A percentile compares a stretch with the other conserved stretches of the same genome.
Conservation (phyloP, 2,797 vertebrate genomes). For the Cetoscarus ocellatus region DNA sequence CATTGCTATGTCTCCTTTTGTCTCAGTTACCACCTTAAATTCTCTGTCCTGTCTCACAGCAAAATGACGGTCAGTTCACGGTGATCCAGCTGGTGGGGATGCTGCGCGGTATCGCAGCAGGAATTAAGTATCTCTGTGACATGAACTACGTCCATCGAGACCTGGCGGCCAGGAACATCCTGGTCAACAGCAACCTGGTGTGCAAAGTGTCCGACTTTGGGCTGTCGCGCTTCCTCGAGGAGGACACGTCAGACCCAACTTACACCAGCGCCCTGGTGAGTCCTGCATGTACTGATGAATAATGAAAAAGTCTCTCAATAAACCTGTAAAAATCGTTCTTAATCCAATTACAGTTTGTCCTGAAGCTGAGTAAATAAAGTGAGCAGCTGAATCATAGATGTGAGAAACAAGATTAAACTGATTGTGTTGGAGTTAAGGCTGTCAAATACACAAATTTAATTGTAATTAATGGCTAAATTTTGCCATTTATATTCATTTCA, state of each 20-base stretch:
- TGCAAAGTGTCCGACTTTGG: constrained; percentile 98
- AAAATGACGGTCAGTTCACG: constrained; percentile 98
- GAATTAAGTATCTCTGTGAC: constrained; percentile 96
- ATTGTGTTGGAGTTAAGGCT: too few relatives aligned
- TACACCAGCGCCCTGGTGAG: constrained; percentile 97
- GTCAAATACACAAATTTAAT: too few relatives aligned
- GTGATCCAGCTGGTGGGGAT: constrained; percentile 98
- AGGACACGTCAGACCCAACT: constrained; percentile 96
- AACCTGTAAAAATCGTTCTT: too few relatives aligned
- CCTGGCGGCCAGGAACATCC: constrained; percentile 96
- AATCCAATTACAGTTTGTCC: too few relatives aligned
- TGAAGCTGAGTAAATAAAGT: too few relatives aligned
- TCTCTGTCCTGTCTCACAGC: constrained; percentile 75
- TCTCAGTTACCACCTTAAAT: not conserved
- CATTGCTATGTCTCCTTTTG: not conserved
- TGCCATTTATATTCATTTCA: too few relatives aligned
- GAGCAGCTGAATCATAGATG: too few relatives aligned
- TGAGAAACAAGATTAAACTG: too few relatives aligned
- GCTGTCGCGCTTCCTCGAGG: constrained; percentile 95
- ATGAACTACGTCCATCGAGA: constrained; percentile 99
- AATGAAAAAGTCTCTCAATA: too few relatives aligned
- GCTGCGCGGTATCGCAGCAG: constrained; percentile 94
- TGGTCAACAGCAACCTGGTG: constrained; percentile 98
- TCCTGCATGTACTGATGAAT: not conserved
- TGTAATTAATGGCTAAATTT: too few relatives aligned